Evolutionary conservation across 2,888 invertebrate genomes (phyloP).

Genomic region (Acleris literana): DNA sequence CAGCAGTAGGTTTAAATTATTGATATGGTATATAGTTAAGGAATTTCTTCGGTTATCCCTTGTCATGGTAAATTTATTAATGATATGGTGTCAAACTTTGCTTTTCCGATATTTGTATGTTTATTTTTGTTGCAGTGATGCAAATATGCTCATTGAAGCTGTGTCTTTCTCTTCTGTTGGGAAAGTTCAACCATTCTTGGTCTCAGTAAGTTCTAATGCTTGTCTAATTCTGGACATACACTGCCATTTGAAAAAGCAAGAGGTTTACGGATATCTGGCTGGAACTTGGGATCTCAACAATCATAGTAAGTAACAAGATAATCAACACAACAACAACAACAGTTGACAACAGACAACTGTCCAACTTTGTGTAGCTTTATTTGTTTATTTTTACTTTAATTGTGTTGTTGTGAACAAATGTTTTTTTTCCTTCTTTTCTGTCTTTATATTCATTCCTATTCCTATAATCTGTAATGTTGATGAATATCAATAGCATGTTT

Average conservation of each 20-base stretch:
- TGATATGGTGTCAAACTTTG: too few species aligned
- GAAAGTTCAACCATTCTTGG: slow-evolving; percentile 95
- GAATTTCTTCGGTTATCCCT: too few species aligned
- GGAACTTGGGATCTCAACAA: slow-evolving; percentile 97
- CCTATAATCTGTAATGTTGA: too few species aligned
- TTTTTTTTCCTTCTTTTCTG: too few species aligned
- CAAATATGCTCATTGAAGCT: slow-evolving; percentile 94
- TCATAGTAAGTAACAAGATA: slow-evolving; percentile 88
- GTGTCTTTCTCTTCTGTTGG: slow-evolving; percentile 93
- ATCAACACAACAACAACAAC: too few species aligned
- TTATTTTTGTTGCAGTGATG: slow-evolving; percentile 87
- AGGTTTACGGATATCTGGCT: slow-evolving; percentile 97
- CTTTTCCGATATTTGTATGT: slow-evolving; percentile 85
- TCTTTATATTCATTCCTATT: too few species aligned
- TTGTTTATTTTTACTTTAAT: too few species aligned
- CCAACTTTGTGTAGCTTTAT: too few species aligned
- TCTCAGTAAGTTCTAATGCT: slow-evolving; percentile 94
- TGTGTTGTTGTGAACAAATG: too few species aligned
- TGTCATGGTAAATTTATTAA: too few species aligned
- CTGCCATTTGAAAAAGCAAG: slow-evolving; percentile 95
- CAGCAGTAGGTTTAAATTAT: slow-evolving; percentile 86
- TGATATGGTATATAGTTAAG: neutral
- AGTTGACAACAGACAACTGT: too few species aligned
- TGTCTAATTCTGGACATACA: slow-evolving; percentile 95
- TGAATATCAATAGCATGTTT: neutral